A percentile compares a stretch with the other conserved stretches of the same genome.
These are phyloP conservation scores for Bhutanitis thaidina DNA, from an alignment of 2,888 invertebrate genomes.

Conservation along the genomic window DNA sequence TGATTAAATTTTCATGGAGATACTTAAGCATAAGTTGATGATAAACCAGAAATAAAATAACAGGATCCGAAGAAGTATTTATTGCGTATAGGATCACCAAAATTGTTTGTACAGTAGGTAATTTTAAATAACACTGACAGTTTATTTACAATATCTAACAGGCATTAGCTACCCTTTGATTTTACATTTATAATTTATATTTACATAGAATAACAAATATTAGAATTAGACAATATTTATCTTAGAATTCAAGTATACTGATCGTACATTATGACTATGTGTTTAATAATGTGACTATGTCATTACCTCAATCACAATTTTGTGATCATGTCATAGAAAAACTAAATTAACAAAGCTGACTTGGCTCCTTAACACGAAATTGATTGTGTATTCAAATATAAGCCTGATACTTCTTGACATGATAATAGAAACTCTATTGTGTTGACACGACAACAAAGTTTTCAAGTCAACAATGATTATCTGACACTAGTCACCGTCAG, in stretches of 20 bases:
- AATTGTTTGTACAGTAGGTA: constrained; percentile 68
- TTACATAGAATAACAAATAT: constrained; percentile 60
- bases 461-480: no score
- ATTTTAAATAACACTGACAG: constrained; percentile 68
- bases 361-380: not conserved
- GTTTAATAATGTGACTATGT: constrained; percentile 32
- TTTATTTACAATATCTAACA: constrained; percentile 67
- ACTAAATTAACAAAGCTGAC: constrained; percentile 11
- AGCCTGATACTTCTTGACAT: no score
- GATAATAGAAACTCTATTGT: no score
- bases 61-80: constrained; percentile 65
- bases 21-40: no score
- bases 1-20: no score
- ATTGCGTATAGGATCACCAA: constrained; percentile 75
- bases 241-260: constrained; percentile 35
- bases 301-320: constrained; percentile 31
- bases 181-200: constrained; percentile 44
- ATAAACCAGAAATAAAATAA: constrained; percentile 33
- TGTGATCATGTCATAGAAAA: constrained; percentile 1
- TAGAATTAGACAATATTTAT: constrained; percentile 36
- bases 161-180: constrained; percentile 41
- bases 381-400: no score
- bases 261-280: constrained; percentile 20
- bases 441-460: no score
- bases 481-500: no score